Evolutionary conservation across 2,888 invertebrate genomes (phyloP), one percentile per base, ranked within the genome.

Genomic region (Scaptomyza reducta): DNA sequence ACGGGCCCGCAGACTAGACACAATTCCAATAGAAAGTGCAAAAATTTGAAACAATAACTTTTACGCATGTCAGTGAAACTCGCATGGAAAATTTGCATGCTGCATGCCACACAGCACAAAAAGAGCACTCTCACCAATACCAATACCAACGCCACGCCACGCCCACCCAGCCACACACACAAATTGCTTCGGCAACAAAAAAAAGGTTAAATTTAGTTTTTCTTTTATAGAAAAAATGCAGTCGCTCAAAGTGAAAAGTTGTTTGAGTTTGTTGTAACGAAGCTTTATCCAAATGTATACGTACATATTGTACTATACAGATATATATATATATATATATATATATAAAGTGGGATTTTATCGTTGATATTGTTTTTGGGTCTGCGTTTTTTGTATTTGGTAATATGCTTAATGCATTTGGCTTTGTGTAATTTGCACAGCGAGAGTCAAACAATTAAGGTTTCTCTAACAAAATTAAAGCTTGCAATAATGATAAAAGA

Each of bases 21-120:
- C 56, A 68, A 70, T 72, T 68, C 66, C 66, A 67, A 80, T 73
- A 65, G 70, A 80, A 86, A 81, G 77, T 77, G 71, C 77, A 72
- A 84, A 84, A 81, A 82, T 78, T 74, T 81, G 71, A 85, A 82
- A 87, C 87, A 82, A 87, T 82, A 82, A 82, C 82, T 87, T 82
- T 87, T 64, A 77, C 82, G 85, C 82, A 81, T 75, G 82, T 73
- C 84, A 87, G 84, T 83, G 87, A 79, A 83, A 62, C 84, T 83
- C 79, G 53, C 63, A 79, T 79, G 64, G 66, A 83, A 83, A 83
- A 83, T 81, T 87, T 86, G 70, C 84, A 80, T 73, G 65, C 22
- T 22, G 22, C 22, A 27, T 7, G 7, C 6, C 33, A 47, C 44
- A 49, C 40, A 61, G 40, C 18, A 38, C 25, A 46, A 31, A 46